phyloP scores from a whole-genome alignment of 1,140 invertebrate species.

The Drosophila nigromelanica region DNA sequence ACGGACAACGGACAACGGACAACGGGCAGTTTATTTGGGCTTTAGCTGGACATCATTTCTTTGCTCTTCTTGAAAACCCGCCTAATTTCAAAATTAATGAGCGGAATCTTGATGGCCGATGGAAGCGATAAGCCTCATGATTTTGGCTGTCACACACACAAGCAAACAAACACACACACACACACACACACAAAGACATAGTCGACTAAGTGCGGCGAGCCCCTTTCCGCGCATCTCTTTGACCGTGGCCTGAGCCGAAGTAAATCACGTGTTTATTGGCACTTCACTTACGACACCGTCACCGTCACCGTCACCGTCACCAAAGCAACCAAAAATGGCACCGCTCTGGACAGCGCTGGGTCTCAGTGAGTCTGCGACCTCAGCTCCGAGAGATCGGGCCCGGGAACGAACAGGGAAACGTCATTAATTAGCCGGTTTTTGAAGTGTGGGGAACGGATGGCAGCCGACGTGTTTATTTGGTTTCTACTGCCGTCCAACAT shows the following conservation, averaged over 20 bases:
- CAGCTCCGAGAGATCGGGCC: conserved; percentile 25
- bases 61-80: conserved; percentile 75
- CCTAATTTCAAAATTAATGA: conserved; percentile 84
- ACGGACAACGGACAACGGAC: conserved; percentile 1
- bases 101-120: conserved; percentile 83
- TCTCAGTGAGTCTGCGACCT: conserved; percentile 31
- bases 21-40: conserved; percentile 54
- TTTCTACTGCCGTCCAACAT: conserved; percentile 56
- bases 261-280: conserved; percentile 80
- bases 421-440: conserved; percentile 75
- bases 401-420: conserved; percentile 53
- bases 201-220: conserved; percentile 41
- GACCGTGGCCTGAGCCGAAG: conserved; percentile 56
- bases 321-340: conserved; percentile 77
- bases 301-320: conserved; percentile 67
- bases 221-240: conserved; percentile 39
- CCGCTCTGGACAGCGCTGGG: conserved; percentile 45
- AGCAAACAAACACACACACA: conserved; percentile 8
- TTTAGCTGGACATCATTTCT: conserved; percentile 73
- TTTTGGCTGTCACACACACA: conserved; percentile 66
- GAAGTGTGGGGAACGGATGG: conserved; percentile 75
- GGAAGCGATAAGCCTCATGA: conserved; percentile 78
- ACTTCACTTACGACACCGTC: conserved; percentile 80
- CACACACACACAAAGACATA: conserved; percentile 11
- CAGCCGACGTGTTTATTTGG: conserved; percentile 75